Evolutionary conservation across 1,140 invertebrate genomes (phyloP).

Genomic region (Drosophila lowei): DNA sequence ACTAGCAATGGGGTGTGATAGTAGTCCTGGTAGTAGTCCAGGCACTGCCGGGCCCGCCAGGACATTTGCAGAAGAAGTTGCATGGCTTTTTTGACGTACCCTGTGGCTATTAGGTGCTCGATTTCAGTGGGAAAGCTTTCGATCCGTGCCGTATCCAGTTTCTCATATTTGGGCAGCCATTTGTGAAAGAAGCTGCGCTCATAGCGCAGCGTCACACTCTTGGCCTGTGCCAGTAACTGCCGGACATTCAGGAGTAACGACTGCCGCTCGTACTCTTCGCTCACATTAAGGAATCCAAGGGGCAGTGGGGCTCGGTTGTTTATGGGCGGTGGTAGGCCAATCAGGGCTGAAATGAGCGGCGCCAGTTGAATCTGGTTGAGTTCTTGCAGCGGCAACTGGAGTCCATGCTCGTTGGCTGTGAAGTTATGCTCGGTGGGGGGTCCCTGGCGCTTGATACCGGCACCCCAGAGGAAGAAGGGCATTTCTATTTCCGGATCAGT

Average conservation of each 20-base stretch:
- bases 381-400: too few species aligned
- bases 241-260: conserved; percentile 83
- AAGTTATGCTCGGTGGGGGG: neutral
- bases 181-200: conserved; percentile 35
- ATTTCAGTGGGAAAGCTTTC: neutral
- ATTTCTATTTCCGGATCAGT: neutral
- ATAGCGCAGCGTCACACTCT: conserved; percentile 8
- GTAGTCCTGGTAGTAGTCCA: conserved; percentile 90
- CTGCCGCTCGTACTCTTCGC: conserved; percentile 83
- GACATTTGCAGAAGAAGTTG: conserved; percentile 7
- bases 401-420: neutral
- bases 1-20: conserved; percentile 87
- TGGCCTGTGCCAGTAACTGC: conserved; percentile 12
- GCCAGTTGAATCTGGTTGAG: conserved; percentile 30
- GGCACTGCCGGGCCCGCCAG: conserved; percentile 84
- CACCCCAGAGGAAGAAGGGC: conserved; percentile 22
- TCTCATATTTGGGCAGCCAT: conserved; percentile 42
- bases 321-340: conserved; percentile 28
- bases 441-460: conserved; percentile 7
- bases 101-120: neutral
- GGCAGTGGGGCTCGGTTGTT: conserved; percentile 26
- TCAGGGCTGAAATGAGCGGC: conserved; percentile 73
- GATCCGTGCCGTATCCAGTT: conserved; percentile 18
- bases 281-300: conserved; percentile 20
- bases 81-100: conserved; percentile 8